A percentile compares a stretch with the other conserved stretches of the same genome.
These are phyloP conservation scores for Eueides isabella DNA, from an alignment of 1,140 invertebrate species.

Conservation along the genomic window DNA sequence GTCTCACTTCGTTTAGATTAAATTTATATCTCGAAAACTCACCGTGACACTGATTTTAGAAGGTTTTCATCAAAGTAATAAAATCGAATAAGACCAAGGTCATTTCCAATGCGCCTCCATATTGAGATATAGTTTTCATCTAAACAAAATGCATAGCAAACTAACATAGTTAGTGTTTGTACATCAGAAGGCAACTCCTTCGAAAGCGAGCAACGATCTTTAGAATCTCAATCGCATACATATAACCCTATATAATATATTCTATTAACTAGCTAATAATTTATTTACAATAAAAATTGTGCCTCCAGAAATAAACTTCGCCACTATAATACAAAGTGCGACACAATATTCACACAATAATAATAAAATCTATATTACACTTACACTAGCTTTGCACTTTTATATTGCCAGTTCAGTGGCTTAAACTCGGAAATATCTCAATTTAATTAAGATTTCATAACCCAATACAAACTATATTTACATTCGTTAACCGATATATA, in stretches of 20 bases:
- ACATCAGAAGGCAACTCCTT: constrained; percentile 50
- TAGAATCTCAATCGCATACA: constrained; percentile 54
- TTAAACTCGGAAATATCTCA: constrained; percentile 81
- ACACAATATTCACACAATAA: constrained; percentile 78
- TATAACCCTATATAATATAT: constrained; percentile 62
- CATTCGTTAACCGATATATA: constrained; percentile 50
- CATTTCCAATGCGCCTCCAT: background rate
- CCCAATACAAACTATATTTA: constrained; percentile 73
- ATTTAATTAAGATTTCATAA: constrained; percentile 80
- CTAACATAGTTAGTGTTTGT: constrained; percentile 58
- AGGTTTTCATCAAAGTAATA: constrained; percentile 11
- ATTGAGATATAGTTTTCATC: background rate
- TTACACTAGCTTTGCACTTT: constrained; percentile 80
- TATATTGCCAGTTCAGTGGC: constrained; percentile 75
- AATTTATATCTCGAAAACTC: background rate
- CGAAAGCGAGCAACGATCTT: constrained; percentile 36
- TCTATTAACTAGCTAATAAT: constrained; percentile 70
- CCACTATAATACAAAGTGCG: constrained; percentile 76
- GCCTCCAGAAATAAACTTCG: constrained; percentile 70
- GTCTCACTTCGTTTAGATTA: constrained; percentile 24
- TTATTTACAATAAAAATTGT: constrained; percentile 81
- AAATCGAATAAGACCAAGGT: constrained; percentile 7
- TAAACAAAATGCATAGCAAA: constrained; percentile 24
- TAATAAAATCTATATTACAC: constrained; percentile 76
- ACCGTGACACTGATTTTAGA: background rate